Base-by-base conservation (phyloP, 2,113 vertebrate species). In the Malurus melanocephalus region DNA sequence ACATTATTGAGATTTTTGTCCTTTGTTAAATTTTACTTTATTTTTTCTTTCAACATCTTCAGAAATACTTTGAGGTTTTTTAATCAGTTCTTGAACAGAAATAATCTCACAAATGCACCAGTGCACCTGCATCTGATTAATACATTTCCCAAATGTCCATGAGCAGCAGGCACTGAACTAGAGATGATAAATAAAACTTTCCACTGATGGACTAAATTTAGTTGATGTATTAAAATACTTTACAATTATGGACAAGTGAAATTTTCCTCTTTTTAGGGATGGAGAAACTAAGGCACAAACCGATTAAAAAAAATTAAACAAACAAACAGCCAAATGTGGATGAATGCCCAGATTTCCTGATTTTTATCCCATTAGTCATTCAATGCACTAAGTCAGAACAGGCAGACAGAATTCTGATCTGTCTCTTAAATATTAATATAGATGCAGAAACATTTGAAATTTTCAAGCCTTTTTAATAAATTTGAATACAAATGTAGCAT, bases 351-450 rank as follows among this genome's bases (percentile, higher is more conserved):
- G 32, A 77, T 80, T 74, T 83, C 64, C 68, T 61, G 57, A 68
- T 60, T 89, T 85, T 87, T 65, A 80, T 64, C 9, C 65, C 48
- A 67, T 93, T 92, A 92, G 27, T 84, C 80, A 87, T 83, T 89
- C 72, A 89, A 9, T 72, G 18, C 53, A 57, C 16, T 87, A 80
- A 87, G 83, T 83, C 75, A 89, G 85, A 96, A 82, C n/a, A 85
- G 56, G 40, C 81, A 89, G 76, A 67, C n/a, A 75, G 77, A 91
- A 88, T 93, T 78, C 74, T 76, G 69, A 66, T 86, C 53, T 88
- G 61, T 49, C 62, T 72, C 22, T 88, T 88, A 53, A 71, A 72
- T 40, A 10, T 32, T 86, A 51, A 62, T 80, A 57, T 38, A 78
- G 71, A 92, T 71, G 48, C 19, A 89, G 55, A 87, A 60, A 32